A percentile compares a stretch with the other conserved stretches of the same genome.
phyloP scores from a whole-genome alignment of 2,797 vertebrate genomes.

The Brachymystax lenok region DNA sequence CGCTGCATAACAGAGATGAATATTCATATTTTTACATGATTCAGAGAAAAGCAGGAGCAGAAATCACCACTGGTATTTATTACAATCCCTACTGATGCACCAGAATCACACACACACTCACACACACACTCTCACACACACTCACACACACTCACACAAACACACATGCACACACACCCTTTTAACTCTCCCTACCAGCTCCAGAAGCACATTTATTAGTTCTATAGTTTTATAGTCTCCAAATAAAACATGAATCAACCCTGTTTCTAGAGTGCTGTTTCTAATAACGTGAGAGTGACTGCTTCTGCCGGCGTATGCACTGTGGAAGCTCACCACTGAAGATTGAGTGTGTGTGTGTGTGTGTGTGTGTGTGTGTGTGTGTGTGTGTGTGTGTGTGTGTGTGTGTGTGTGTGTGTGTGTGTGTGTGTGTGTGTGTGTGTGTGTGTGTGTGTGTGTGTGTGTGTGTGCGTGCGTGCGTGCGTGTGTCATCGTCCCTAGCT shows the following conservation, averaged over 20 bases:
- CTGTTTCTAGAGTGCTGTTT: slow-evolving; percentile 9
- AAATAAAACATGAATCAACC: slow-evolving; percentile 16
- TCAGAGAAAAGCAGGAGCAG: background rate
- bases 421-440: background rate
- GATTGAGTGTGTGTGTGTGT: background rate
- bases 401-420: slow-evolving; percentile 6
- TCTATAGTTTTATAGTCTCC: slow-evolving; percentile 1
- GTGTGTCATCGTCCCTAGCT: background rate
- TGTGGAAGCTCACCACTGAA: background rate
- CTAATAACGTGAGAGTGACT: slow-evolving; percentile 1
- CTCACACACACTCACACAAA: background rate
- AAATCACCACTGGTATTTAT: slow-evolving; percentile 4
- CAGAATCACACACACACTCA: background rate
- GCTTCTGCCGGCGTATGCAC: slow-evolving; percentile 11
- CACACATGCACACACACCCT: background rate
- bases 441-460: background rate
- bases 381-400: slow-evolving; percentile 10
- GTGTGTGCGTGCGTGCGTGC: background rate
- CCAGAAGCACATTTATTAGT: background rate
- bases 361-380: background rate
- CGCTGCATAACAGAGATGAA: background rate
- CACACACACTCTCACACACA: background rate
- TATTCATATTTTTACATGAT: background rate
- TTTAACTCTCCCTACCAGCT: background rate
- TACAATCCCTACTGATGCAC: background rate